phyloP scores from a whole-genome alignment of 2,888 invertebrate species.

The Acrobasis suavella region DNA sequence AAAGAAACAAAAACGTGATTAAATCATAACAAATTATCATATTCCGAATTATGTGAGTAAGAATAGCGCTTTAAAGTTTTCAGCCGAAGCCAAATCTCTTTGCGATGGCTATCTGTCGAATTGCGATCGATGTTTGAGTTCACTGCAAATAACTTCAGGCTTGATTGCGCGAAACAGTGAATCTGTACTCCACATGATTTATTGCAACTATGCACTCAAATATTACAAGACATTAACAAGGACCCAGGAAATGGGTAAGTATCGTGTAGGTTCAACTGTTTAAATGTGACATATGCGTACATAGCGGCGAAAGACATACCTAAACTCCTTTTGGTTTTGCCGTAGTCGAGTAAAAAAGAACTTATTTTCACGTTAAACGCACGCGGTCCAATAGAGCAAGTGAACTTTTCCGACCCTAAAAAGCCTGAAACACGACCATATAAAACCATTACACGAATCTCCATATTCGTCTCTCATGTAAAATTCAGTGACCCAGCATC shows the following conservation, averaged over 20 bases:
- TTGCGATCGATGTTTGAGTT: not conserved
- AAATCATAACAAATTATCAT: too few species aligned
- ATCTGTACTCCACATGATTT: not conserved
- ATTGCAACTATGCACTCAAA: not conserved
- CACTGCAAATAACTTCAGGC: not conserved
- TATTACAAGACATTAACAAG: not conserved
- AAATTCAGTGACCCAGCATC: conserved; percentile 30
- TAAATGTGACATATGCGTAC: too few species aligned
- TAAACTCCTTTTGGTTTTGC: too few species aligned
- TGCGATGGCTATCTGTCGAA: not conserved
- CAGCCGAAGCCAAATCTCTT: not conserved
- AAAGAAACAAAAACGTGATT: too few species aligned
- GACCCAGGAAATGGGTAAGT: too few species aligned
- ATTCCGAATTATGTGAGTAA: too few species aligned
- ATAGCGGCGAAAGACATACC: too few species aligned
- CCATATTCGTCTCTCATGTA: conserved; percentile 25
- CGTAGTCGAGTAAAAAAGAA: too few species aligned
- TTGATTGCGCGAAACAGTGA: not conserved
- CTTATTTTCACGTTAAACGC: too few species aligned
- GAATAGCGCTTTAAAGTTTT: too few species aligned
- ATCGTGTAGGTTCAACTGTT: not conserved
- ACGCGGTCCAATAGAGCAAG: too few species aligned
- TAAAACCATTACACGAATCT: conserved; percentile 13
- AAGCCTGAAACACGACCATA: not conserved
- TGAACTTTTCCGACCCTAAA: not conserved